These are phyloP conservation scores for Pseudochromis fuscus DNA, from an alignment of 2,797 vertebrate species.

Conservation along the genomic window DNA sequence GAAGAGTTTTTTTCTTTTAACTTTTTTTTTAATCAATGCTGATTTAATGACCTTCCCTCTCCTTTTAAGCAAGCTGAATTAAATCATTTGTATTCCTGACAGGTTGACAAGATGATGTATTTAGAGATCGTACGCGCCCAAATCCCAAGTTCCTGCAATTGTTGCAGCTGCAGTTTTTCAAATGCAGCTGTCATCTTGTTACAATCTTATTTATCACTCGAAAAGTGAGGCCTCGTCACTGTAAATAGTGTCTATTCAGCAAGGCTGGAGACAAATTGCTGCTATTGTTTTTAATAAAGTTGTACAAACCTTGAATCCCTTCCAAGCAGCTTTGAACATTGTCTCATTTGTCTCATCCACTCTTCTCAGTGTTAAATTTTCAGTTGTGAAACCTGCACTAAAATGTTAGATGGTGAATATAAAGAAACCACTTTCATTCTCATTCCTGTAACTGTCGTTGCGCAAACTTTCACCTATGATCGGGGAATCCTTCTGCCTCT, in stretches of 20 bases:
- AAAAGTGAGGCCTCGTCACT: conserved; percentile 18
- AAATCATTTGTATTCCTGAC: conserved; percentile 5
- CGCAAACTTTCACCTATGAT: conserved; percentile 24
- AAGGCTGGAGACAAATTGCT: conserved; percentile 30
- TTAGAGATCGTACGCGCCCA: neutral
- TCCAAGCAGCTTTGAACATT: conserved; percentile 72
- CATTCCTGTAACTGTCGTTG: conserved; percentile 41
- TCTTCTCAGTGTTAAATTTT: too few relatives aligned
- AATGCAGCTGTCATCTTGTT: conserved; percentile 25
- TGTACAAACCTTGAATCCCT: conserved; percentile 70
- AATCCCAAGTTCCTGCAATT: neutral
- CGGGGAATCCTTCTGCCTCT: conserved; percentile 51
- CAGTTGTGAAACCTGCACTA: too few relatives aligned
- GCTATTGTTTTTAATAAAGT: conserved; percentile 63
- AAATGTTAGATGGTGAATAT: neutral
- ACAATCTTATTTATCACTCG: conserved; percentile 39
- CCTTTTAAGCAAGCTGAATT: neutral
- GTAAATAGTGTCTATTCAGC: conserved; percentile 39
- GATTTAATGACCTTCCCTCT: too few relatives aligned
- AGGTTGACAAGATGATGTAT: conserved; percentile 5
- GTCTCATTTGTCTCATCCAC: conserved; percentile 60
- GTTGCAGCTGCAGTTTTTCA: conserved; percentile 20
- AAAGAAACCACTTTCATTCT: neutral
- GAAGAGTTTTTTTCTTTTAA: too few relatives aligned
- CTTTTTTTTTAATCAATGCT: too few relatives aligned